phyloP scores from a whole-genome alignment of 2,113 vertebrate species.

The Thymallus thymallus region DNA sequence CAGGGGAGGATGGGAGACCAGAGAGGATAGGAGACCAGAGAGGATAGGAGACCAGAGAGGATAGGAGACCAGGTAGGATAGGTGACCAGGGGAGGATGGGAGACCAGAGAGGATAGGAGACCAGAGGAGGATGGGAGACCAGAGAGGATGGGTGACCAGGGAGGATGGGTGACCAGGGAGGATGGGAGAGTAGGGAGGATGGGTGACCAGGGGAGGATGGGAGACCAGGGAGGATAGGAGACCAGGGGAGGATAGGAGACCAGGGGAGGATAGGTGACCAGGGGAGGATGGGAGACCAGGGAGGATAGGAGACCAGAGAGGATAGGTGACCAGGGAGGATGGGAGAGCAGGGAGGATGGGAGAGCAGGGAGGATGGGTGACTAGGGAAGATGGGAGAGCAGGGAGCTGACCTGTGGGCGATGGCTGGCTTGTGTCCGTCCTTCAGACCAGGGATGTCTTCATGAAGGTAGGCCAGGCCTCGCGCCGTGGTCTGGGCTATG shows the following conservation, averaged over 20 bases:
- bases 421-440: slow-evolving; percentile 94
- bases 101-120: background rate
- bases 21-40: background rate
- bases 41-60: background rate
- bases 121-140: background rate
- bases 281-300: slow-evolving; percentile 93
- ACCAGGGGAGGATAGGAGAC: background rate
- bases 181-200: background rate
- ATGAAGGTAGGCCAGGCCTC: slow-evolving; percentile 93
- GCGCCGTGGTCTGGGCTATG: slow-evolving; percentile 89
- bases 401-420: slow-evolving; percentile 87
- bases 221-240: background rate
- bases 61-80: no score
- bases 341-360: background rate
- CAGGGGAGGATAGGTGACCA: slow-evolving; percentile 76
- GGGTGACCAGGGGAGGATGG: background rate
- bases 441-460: slow-evolving; percentile 95
- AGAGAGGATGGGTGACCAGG: background rate
- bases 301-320: no score
- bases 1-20: background rate
- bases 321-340: background rate
- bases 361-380: background rate
- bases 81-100: background rate
- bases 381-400: background rate
- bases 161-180: background rate